Conservation (phyloP, 2,797 vertebrate genomes). For the Pseudocheirus occidentalis region DNA sequence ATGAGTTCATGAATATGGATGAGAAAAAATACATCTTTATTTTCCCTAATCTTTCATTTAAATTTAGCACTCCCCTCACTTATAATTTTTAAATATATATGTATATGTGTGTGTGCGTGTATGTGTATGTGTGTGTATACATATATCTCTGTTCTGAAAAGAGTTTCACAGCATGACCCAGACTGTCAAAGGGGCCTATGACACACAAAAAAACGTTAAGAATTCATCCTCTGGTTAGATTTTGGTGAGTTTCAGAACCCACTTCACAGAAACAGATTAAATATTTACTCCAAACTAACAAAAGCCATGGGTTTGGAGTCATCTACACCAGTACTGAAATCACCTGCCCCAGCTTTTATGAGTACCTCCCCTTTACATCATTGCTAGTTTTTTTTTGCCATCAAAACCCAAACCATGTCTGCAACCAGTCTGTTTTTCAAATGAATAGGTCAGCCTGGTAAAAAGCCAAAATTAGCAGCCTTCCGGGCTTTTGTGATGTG, state of each 20-base stretch:
- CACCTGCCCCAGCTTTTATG: not conserved
- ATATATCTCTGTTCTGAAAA: not conserved
- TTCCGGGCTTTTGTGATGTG: conserved; percentile 49
- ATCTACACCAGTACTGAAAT: conserved; percentile 3
- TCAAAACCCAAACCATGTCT: conserved; percentile 32
- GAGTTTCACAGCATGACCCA: not conserved
- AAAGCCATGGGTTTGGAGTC: not conserved
- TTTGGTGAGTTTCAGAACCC: not conserved
- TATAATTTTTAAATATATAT: not conserved
- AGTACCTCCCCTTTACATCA: not conserved
- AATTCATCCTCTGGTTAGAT: not conserved
- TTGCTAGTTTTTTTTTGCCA: not conserved
- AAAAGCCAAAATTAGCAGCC: conserved; percentile 56
- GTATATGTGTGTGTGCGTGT: not conserved
- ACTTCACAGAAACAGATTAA: conserved; percentile 27
- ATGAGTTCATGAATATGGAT: not conserved
- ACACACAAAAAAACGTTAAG: not conserved
- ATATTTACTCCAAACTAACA: conserved; percentile 10
- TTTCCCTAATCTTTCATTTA: not conserved
- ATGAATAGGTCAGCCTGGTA: conserved; percentile 43
- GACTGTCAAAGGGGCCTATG: not conserved
- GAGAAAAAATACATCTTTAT: not conserved
- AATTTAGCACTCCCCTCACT: not conserved
- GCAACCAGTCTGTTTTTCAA: conserved; percentile 38
- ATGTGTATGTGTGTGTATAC: not conserved